Evolutionary conservation across 1,140 invertebrate species (phyloP), one percentile per base, ranked within the genome.

Genomic region (Mamestra configurata): DNA sequence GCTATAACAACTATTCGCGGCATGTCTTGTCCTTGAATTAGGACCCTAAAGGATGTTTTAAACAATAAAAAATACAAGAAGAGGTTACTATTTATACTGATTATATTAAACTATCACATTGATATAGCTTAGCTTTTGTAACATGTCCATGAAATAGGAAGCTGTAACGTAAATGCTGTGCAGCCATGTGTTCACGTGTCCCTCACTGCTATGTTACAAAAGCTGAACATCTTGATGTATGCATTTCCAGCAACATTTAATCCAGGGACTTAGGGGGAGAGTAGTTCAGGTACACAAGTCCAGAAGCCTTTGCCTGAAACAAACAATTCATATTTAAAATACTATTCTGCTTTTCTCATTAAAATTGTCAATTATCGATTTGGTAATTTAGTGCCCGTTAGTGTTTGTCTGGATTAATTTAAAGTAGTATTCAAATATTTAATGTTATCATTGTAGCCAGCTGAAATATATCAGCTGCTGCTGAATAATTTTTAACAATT

Each of bases 231-330:
- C 0, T 35, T 55, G 27, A 49, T 24, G 31, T 43, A 43, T 27
- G n/a, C 24, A 49, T 51, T 43, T 37, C 43, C 61, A 51, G 37
- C 71, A 68, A 40, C 20, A 49, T 81, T 94, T 95, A 96, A 82
- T 96, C 96, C 83, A 95, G 78, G 82, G 92, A 93, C 83, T 94
- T 94, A 79, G 96, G 96, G n/a, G 95, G 95, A 61, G 90, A 92
- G 88, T 93, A 96, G 94, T 97, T 96, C 43, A 96, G 92, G 88
- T 96, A 95, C 31, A 96, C 83, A 43, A 96, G 81, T 20, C 96
- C 96, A 5, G 95, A 93, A 15, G 95, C 83, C 83, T 96, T 96
- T 4, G 95, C 96, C 96, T 96, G 22, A 93, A 87, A 31, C 40
- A 70, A 46, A 31, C 13, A 46, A 66, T 61, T n/a, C 20, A 27